Evolutionary conservation across 2,888 invertebrate species (phyloP).

Genomic region (Micoletzkya japonica): DNA sequence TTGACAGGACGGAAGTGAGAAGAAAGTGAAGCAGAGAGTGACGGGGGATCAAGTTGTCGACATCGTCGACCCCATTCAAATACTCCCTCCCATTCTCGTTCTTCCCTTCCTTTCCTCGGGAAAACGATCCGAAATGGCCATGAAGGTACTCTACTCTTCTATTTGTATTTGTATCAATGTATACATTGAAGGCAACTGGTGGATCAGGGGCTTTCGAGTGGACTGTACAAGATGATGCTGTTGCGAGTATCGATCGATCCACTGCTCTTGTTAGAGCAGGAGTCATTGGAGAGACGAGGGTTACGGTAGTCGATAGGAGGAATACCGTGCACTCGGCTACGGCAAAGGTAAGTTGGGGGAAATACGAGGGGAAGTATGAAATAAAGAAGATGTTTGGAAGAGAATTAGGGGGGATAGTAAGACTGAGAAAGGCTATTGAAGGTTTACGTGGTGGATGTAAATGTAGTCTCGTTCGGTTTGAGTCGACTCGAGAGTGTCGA

Average conservation of each 20-base stretch:
- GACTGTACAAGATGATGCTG: slow-evolving; percentile 37
- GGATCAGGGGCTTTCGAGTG: slow-evolving; percentile 52
- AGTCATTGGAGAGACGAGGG: slow-evolving; percentile 41
- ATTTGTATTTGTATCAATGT: background rate
- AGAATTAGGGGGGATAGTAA: background rate
- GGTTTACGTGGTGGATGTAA: slow-evolving; percentile 45
- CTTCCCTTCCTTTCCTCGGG: slow-evolving; percentile 40
- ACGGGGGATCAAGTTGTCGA: slow-evolving; percentile 47
- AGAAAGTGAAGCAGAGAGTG: slow-evolving; percentile 35
- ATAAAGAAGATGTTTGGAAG: too few species aligned
- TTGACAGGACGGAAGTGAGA: slow-evolving; percentile 35
- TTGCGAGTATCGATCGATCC: slow-evolving; percentile 41
- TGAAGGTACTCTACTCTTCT: background rate
- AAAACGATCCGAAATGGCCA: background rate
- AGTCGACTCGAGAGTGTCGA: slow-evolving; percentile 52
- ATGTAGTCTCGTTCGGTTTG: slow-evolving; percentile 46
- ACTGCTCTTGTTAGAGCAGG: slow-evolving; percentile 41
- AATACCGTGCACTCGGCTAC: slow-evolving; percentile 38
- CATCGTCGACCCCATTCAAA: slow-evolving; percentile 47
- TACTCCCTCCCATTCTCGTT: slow-evolving; percentile 43
- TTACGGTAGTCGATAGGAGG: slow-evolving; percentile 44
- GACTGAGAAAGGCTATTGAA: slow-evolving; percentile 15
- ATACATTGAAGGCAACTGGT: slow-evolving; percentile 40
- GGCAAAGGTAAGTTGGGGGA: slow-evolving; percentile 36
- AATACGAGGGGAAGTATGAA: too few species aligned